Evolutionary conservation across 2,113 vertebrate species (phyloP).

Genomic region (Brachyhypopomus occidentalis): DNA sequence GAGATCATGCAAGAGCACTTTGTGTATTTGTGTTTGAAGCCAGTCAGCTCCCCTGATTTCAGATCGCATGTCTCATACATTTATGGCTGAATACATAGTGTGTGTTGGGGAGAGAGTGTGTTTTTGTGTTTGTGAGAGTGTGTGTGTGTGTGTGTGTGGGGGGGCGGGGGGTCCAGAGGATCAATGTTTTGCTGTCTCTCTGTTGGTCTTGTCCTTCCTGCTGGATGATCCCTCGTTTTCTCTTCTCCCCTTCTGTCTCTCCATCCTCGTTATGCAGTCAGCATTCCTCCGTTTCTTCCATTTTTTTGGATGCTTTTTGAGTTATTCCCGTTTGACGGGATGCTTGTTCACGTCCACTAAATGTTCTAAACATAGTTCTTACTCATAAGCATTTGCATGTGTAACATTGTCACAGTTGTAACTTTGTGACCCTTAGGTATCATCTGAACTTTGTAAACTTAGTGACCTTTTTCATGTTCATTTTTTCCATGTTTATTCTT

Average conservation of each 20-base stretch:
- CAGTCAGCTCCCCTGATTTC: not conserved
- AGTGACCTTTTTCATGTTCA: too few relatives aligned
- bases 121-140: conserved; percentile 6
- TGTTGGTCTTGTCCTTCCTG: conserved; percentile 71
- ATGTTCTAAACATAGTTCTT: not conserved
- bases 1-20: conserved; percentile 1
- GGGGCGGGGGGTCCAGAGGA: not conserved
- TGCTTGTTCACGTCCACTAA: not conserved
- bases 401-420: too few relatives aligned
- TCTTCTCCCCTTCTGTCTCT: conserved; percentile 67
- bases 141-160: conserved; percentile 1
- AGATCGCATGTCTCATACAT: conserved; percentile 9
- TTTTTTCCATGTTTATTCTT: too few relatives aligned
- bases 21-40: not conserved
- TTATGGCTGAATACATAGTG: not conserved
- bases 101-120: not conserved
- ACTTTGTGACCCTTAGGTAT: too few relatives aligned
- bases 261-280: conserved; percentile 65
- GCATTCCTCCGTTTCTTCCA: conserved; percentile 42
- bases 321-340: not conserved
- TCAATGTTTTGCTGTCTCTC: conserved; percentile 55
- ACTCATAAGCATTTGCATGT: not conserved
- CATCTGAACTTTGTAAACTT: too few relatives aligned
- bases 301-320: conserved; percentile 37
- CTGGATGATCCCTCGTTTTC: conserved; percentile 69